Evolutionary conservation across 2,797 vertebrate genomes (phyloP).

Genomic region (Hypotaenidia okinawae): DNA sequence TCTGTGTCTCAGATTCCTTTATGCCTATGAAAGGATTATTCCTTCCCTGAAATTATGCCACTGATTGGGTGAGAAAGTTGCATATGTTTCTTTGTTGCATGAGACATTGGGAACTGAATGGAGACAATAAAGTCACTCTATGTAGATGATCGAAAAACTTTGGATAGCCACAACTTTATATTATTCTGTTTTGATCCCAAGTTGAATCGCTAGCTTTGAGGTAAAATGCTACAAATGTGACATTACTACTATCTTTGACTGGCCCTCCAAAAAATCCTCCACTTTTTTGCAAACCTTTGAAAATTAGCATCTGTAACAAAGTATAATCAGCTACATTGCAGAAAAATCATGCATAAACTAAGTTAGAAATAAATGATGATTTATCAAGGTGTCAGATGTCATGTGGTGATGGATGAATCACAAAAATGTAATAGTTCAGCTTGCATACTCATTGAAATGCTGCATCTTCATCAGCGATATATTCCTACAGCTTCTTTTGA

Average conservation of each 20-base stretch:
- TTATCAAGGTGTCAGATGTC: slow-evolving; percentile 66
- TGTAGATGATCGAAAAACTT: not conserved
- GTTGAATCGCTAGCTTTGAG: not conserved
- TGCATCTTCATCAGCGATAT: slow-evolving; percentile 29
- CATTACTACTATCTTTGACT: not conserved
- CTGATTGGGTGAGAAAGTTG: not conserved
- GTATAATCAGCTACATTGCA: slow-evolving; percentile 6
- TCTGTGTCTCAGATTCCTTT: not conserved
- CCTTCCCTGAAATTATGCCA: not conserved
- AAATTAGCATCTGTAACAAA: not conserved
- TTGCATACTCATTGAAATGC: slow-evolving; percentile 5
- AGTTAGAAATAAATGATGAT: slow-evolving; percentile 63
- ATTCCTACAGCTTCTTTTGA: not conserved
- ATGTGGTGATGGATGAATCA: slow-evolving; percentile 53
- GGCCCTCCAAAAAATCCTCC: not conserved
- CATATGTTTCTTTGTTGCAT: not conserved
- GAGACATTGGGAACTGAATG: not conserved
- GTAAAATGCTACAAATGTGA: not conserved
- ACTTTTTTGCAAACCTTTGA: slow-evolving; percentile 18
- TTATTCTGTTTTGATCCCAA: not conserved
- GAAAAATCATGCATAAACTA: slow-evolving; percentile 40
- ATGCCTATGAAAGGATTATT: not conserved
- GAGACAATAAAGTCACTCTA: not conserved
- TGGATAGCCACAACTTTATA: not conserved
- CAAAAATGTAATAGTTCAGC: not conserved